phyloP scores from a whole-genome alignment of 2,797 vertebrate species.

The Phalloptychus januarius region DNA sequence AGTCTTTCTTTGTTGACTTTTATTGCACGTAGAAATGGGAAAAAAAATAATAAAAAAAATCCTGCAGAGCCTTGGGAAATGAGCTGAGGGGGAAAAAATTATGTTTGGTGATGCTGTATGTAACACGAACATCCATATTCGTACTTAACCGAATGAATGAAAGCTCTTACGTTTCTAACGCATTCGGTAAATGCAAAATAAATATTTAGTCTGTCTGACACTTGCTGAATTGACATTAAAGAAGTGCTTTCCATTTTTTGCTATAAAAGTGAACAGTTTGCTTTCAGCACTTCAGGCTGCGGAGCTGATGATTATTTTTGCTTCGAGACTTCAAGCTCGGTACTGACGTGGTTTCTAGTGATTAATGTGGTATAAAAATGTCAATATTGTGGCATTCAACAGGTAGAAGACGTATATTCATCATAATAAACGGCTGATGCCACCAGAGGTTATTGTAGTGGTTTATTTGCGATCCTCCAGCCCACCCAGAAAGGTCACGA shows the following conservation, averaged over 20 bases:
- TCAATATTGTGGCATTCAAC: background rate
- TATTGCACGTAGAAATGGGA: background rate
- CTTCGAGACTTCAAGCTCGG: background rate
- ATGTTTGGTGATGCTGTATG: background rate
- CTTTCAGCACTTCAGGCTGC: background rate
- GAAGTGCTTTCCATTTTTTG: background rate
- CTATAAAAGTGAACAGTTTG: background rate
- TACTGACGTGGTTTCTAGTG: background rate
- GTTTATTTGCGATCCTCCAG: background rate
- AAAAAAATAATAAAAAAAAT: background rate
- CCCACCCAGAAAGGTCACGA: background rate
- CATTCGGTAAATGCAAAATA: background rate
- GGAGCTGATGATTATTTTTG: background rate
- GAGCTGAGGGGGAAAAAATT: background rate
- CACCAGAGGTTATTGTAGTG: background rate
- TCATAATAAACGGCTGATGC: background rate
- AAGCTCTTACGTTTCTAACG: background rate
- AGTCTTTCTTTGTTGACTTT: conserved; percentile 9
- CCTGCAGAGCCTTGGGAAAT: background rate
- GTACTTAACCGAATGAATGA: background rate
- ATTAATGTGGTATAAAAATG: background rate
- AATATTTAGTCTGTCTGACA: background rate
- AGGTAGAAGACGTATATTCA: background rate
- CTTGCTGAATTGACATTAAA: background rate
- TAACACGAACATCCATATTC: background rate